Evolutionary conservation across 2,113 vertebrate genomes (phyloP).

Genomic region (Acrocephalus kingi): DNA sequence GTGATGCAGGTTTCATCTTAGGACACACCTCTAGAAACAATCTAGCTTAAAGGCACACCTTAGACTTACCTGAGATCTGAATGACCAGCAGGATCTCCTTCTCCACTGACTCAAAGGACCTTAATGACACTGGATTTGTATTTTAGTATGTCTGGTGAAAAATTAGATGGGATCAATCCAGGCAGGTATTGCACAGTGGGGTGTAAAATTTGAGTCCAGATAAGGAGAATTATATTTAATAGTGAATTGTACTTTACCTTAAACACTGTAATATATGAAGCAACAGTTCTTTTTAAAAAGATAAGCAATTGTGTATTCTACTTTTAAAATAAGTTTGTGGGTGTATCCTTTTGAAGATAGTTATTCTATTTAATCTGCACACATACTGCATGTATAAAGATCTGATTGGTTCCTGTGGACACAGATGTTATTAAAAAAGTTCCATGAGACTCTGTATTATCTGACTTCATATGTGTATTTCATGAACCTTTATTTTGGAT

Average conservation of each 20-base stretch:
- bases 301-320: neutral
- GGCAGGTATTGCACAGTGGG: neutral
- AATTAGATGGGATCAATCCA: neutral
- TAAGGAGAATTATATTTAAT: neutral
- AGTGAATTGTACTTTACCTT: neutral
- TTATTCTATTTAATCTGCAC: neutral
- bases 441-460: neutral
- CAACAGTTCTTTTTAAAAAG: neutral
- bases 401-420: neutral
- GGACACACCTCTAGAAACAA: neutral
- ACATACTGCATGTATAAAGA: neutral
- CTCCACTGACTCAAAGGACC: neutral
- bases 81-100: neutral
- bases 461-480: neutral
- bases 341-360: neutral
- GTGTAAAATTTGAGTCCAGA: neutral
- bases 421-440: neutral
- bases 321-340: neutral
- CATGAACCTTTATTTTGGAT: neutral
- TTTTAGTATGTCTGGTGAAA: neutral
- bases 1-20: neutral
- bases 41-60: neutral
- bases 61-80: neutral
- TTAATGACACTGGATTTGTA: neutral
- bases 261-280: neutral